Percentiles rank a stretch among this genome's conserved stretches.
Evolutionary conservation across 2,888 invertebrate species (phyloP).

Genomic region (Polyommatus iphigenia): DNA sequence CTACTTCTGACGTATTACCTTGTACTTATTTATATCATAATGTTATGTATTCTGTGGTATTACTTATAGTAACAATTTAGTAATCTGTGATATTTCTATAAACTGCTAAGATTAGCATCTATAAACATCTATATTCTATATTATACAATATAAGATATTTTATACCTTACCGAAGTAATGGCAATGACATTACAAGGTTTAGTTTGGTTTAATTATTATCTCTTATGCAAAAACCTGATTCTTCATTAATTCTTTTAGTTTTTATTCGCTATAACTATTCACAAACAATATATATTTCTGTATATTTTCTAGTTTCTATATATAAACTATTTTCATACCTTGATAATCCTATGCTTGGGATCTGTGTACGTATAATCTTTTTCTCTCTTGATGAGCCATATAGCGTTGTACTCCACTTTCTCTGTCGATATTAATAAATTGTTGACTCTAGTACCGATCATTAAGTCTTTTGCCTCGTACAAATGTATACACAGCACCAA

Average conservation of each 20-base stretch:
- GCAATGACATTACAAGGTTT: background rate
- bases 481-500: slow-evolving; percentile 52
- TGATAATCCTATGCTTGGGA: slow-evolving; percentile 63
- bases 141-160: background rate
- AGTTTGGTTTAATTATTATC: background rate
- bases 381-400: slow-evolving; percentile 60
- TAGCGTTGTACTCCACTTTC: slow-evolving; percentile 55
- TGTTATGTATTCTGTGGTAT: no score
- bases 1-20: no score
- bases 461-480: slow-evolving; percentile 61
- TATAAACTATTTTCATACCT: slow-evolving; percentile 50
- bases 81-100: no score
- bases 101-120: no score
- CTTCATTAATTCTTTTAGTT: background rate
- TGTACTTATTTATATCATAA: no score
- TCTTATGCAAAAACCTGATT: background rate
- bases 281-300: background rate
- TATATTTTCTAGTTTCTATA: background rate
- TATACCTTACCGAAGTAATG: background rate
- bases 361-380: slow-evolving; percentile 67
- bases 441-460: slow-evolving; percentile 61
- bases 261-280: background rate
- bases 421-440: slow-evolving; percentile 67
- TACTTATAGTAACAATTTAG: no score
- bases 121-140: background rate